Conservation (phyloP, 2,888 invertebrate species). For the Phymatocera aterrima region DNA sequence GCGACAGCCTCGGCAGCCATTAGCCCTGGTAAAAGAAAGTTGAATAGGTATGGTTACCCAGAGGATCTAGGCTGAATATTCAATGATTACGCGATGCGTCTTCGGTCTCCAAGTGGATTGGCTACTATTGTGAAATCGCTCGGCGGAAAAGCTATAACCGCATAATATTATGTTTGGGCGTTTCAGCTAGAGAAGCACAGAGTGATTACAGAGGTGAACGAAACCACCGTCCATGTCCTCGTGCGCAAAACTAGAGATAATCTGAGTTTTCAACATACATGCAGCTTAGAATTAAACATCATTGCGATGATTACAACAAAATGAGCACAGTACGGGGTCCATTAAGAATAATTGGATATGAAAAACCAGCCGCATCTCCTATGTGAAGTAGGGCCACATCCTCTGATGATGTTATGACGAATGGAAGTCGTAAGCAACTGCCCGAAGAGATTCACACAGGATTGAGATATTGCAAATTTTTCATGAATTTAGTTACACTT, state of each 20-base stretch:
- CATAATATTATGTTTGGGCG: neutral
- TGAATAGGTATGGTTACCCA: slow-evolving; percentile 18
- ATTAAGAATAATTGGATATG: too few species aligned
- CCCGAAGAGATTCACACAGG: too few species aligned
- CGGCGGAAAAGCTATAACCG: neutral
- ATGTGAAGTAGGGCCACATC: too few species aligned
- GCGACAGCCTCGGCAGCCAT: slow-evolving; percentile 72
- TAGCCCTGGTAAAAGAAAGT: slow-evolving; percentile 64
- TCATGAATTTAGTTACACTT: neutral
- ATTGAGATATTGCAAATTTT: neutral
- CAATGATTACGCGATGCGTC: slow-evolving; percentile 34
- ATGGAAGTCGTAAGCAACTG: too few species aligned
- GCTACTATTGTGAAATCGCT: slow-evolving; percentile 8
- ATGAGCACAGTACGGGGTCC: neutral
- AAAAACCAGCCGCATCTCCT: too few species aligned
- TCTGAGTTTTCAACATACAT: neutral
- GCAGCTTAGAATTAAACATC: neutral
- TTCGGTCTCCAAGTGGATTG: slow-evolving; percentile 14
- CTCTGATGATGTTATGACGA: too few species aligned
- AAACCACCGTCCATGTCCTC: neutral
- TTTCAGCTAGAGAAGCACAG: neutral
- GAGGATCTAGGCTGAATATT: slow-evolving; percentile 32
- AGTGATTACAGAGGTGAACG: neutral
- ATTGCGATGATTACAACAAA: neutral
- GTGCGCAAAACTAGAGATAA: neutral